phyloP scores from a whole-genome alignment of 2,888 invertebrate genomes.

The Agrochola lychnidis region DNA sequence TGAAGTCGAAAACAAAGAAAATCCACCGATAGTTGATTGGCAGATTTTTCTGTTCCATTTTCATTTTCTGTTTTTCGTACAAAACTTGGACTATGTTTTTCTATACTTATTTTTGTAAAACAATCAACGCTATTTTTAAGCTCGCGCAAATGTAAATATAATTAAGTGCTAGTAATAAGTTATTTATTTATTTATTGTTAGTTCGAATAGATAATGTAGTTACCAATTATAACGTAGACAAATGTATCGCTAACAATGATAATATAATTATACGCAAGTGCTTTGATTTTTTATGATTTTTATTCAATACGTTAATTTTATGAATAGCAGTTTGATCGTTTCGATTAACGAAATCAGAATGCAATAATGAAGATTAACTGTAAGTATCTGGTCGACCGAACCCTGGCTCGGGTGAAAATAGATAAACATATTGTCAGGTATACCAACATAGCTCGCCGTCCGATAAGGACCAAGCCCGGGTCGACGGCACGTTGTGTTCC shows the following conservation, averaged over 20 bases:
- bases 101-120: slow-evolving; percentile 46
- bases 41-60: slow-evolving; percentile 52
- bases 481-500: no score
- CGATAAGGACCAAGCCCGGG: no score
- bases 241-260: slow-evolving; percentile 61
- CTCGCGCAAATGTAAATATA: slow-evolving; percentile 69
- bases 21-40: slow-evolving; percentile 65
- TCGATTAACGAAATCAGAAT: background rate
- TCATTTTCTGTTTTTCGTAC: slow-evolving; percentile 59
- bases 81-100: slow-evolving; percentile 53
- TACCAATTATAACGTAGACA: slow-evolving; percentile 64
- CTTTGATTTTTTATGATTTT: slow-evolving; percentile 56
- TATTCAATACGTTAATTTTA: slow-evolving; percentile 12
- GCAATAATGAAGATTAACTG: background rate
- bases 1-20: slow-evolving; percentile 52
- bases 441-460: no score
- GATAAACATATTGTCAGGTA: no score
- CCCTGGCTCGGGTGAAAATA: no score
- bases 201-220: slow-evolving; percentile 65
- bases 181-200: slow-evolving; percentile 68
- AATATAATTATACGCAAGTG: slow-evolving; percentile 57
- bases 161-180: slow-evolving; percentile 57
- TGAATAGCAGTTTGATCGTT: background rate
- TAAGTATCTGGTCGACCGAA: background rate
- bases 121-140: slow-evolving; percentile 56